Percentiles rank a stretch among this genome's conserved stretches.
These are phyloP conservation scores for Hydractinia symbiolongicarpus DNA, from an alignment of 30 jellyfish, hydroid and myxozoan genomes.

Conservation along the genomic window DNA sequence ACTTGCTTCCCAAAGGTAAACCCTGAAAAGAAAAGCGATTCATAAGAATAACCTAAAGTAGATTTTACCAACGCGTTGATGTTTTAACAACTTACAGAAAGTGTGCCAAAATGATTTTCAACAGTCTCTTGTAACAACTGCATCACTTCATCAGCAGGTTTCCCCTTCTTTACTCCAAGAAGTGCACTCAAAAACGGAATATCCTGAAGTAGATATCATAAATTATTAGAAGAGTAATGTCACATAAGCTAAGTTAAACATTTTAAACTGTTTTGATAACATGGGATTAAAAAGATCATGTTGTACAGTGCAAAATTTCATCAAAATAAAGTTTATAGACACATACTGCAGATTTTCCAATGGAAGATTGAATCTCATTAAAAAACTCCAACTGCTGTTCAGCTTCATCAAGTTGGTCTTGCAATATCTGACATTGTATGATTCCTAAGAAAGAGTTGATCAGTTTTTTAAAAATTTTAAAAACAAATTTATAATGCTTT, in stretches of 20 bases:
- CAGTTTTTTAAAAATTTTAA: background rate
- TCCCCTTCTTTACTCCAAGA: constrained; percentile 57
- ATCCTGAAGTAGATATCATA: constrained; percentile 40
- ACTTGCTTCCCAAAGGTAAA: constrained; percentile 73
- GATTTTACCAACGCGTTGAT: background rate
- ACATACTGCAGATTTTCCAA: constrained; percentile 89
- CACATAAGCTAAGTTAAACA: background rate
- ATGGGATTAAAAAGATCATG: background rate
- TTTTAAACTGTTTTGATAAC: background rate
- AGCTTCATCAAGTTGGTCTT: constrained; percentile 81
- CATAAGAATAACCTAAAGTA: background rate
- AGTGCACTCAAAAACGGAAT: constrained; percentile 70
- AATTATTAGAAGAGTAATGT: background rate
- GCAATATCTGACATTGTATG: constrained; percentile 87
- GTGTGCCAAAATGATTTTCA: constrained; percentile 64
- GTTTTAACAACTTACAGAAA: constrained; percentile 42
- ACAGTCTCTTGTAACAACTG: constrained; percentile 66
- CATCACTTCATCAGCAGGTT: constrained; percentile 76
- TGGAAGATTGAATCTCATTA: constrained; percentile 85
- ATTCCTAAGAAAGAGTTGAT: constrained; percentile 43
- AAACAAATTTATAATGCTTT: too few species aligned
- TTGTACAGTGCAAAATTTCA: background rate
- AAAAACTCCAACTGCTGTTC: constrained; percentile 94
- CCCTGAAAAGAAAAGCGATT: constrained; percentile 51
- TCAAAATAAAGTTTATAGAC: background rate